phyloP scores from a whole-genome alignment of 2,888 invertebrate genomes.

The Microctonus hyperodae region DNA sequence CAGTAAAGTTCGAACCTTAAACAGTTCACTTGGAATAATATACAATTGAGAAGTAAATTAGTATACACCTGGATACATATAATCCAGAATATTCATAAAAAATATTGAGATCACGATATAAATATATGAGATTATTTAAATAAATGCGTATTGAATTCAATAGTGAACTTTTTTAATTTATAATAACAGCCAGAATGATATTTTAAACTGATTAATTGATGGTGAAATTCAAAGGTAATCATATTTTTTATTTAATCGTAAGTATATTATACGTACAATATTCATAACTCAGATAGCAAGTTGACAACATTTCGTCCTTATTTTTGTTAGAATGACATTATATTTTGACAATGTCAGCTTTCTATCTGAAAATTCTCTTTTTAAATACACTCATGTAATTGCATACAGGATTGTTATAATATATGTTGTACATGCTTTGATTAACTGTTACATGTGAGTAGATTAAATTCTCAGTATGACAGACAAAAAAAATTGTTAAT shows the following conservation, averaged over 20 bases:
- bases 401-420: too few relatives aligned
- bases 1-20: not conserved
- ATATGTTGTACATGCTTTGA: too few relatives aligned
- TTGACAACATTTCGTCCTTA: not conserved
- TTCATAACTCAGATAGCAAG: too few relatives aligned
- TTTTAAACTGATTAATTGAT: not conserved
- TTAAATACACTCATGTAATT: too few relatives aligned
- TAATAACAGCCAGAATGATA: not conserved
- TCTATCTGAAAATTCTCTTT: too few relatives aligned
- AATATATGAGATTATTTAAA: not conserved
- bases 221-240: not conserved
- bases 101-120: too few relatives aligned
- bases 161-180: not conserved
- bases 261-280: too few relatives aligned
- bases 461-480: too few relatives aligned
- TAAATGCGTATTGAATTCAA: not conserved
- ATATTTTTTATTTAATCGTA: not conserved
- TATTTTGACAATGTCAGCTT: too few relatives aligned
- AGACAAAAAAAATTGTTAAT: too few relatives aligned
- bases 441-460: too few relatives aligned
- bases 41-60: not conserved
- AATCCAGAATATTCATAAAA: not conserved
- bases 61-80: not conserved
- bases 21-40: not conserved
- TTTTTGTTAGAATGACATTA: too few relatives aligned